Base-by-base conservation (phyloP, 1,140 invertebrate genomes). In the Gryllus bimaculatus region DNA sequence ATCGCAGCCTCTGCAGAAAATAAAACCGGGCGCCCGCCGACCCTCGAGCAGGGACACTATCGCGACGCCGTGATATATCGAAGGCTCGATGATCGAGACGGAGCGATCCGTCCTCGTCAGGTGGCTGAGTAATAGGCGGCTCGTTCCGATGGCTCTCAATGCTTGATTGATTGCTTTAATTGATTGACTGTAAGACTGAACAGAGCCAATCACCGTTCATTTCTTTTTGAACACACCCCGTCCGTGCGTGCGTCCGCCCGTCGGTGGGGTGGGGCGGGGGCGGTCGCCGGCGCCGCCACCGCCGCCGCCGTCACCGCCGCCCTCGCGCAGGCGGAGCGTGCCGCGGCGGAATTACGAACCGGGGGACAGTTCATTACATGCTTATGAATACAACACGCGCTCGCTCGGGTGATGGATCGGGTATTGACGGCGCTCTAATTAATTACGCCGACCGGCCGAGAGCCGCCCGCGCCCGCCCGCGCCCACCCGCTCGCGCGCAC, bases 91-190 rank as follows among this genome's bases (percentile, higher is more conserved):
- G 54, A 66, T 66, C 54, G 54, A 66, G 54, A 66, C 54, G 54
- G 54, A 66, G 54, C 54, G 54, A 66, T 66, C 54, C 54, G 54
- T 66, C 54, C 54, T 66, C 54, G 54, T 66, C 54, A 66, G 54
- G 54, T 66, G 54, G 54, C 54, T 66, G 54, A 66, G 54, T 66
- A 66, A 66, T 66, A 66, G 54, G 54, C 18, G 54, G 54, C 54
- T 66, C 54, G 54, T 66, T 66, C 18, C 54, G 54, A 66, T 66
- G 54, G 54, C 54, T 66, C 54, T 66, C 54, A 66, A 66, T 66
- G 54, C 54, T 66, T 66, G 54, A 66, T 66, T 66, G 54, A 66
- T 66, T 66, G 54, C 54, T 66, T 66, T 66, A 66, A 66, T 66
- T 66, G 54, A 66, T 66, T 66, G 54, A 66, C 54, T 66, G 54